Base-by-base conservation (phyloP, 1,140 invertebrate genomes). In the Yoshiicerus persimilis region DNA sequence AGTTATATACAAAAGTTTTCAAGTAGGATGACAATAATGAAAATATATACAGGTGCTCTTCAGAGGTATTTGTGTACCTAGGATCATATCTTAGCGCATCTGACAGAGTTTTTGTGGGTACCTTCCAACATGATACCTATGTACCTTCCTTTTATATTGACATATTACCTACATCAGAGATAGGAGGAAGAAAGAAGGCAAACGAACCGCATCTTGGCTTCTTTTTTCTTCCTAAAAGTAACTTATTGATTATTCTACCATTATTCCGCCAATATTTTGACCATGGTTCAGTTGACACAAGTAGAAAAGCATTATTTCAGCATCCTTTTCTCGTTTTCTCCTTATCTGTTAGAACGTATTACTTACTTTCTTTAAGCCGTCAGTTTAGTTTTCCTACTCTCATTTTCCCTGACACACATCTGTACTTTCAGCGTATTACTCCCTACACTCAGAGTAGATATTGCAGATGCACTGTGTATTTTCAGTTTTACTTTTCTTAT, bases 261-360 rank as follows among this genome's bases (percentile, higher is more conserved):
- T 80, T 80, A 80, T 80, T 80, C 75, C 34, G 32, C 75, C 75
- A 80, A 80, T 80, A 80, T 80, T 80, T 80, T 80, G 75, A 80
- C 75, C 75, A 80, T 32, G 75, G 32, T 80, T 80, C 34, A 80
- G 32, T 80, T 80, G 75, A 80, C 75, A 80, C 34, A 36, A 38
- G 75, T 16, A 36, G 34, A 80, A 56, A 56, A 38, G 75, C 75
- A 80, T 80, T 80, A 80, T 80, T 80, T 38, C 75, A 38, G 13
- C 75, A 80, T 36, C 75, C 75, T 38, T 25, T 10, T 30, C n/a
- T 11, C 34, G 20, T 32, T 80, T 38, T 38, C 16, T 66, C 62
- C n/a, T 32, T 38, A 80, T n/a, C 30, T 34, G 34, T 32, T n/a
- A 80, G 47, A 56, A n/a, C 3, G n/a, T 56, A n/a, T 56, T 56